Evolutionary conservation across 2,797 vertebrate species (phyloP).

Genomic region (Ara ararauna): DNA sequence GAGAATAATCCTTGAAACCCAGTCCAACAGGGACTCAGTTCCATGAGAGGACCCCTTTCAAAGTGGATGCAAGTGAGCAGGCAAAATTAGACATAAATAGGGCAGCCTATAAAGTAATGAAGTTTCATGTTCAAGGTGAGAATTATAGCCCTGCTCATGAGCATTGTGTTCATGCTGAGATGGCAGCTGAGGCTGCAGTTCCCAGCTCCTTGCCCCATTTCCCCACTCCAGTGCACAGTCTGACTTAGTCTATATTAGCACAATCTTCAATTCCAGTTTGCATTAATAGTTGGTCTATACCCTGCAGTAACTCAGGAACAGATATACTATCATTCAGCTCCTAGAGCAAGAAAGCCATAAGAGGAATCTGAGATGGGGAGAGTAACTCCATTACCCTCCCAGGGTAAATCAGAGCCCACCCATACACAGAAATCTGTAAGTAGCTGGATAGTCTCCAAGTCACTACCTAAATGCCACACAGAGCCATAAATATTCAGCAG

Average conservation of each 20-base stretch:
- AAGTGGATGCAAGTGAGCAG: neutral
- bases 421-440: neutral
- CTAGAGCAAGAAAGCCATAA: neutral
- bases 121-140: neutral
- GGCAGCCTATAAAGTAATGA: neutral
- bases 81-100: neutral
- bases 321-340: accelerated
- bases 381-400: neutral
- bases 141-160: neutral
- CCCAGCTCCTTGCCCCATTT: neutral
- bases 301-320: neutral
- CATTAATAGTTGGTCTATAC: neutral
- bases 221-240: neutral
- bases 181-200: neutral
- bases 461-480: neutral
- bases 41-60: neutral
- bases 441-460: neutral
- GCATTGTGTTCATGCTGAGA: neutral
- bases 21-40: no score
- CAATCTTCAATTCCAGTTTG: neutral
- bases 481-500: neutral
- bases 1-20: neutral
- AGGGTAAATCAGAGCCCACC: neutral
- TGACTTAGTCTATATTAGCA: neutral
- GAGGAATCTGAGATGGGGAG: neutral